These are phyloP conservation scores for Acrocephalus arundinaceus DNA, from an alignment of 2,113 vertebrate genomes.

Conservation along the genomic window DNA sequence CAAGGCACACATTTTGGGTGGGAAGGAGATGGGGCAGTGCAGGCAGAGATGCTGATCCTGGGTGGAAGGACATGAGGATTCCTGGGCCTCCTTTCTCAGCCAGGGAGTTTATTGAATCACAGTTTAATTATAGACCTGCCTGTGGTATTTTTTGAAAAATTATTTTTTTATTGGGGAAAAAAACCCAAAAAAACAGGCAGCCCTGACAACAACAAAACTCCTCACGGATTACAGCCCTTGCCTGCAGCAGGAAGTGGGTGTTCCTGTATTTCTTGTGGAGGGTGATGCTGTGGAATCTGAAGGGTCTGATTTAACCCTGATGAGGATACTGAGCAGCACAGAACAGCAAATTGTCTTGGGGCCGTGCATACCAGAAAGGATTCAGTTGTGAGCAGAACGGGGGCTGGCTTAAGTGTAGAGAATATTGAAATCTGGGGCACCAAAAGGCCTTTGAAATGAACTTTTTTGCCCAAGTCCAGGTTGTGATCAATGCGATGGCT, in stretches of 20 bases:
- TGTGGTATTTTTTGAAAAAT: background rate
- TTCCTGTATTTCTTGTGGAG: background rate
- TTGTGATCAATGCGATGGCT: slow-evolving; percentile 35
- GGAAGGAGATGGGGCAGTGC: background rate
- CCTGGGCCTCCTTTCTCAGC: background rate
- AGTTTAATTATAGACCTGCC: background rate
- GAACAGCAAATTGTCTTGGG: background rate
- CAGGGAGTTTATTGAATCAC: background rate
- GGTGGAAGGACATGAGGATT: too few species aligned
- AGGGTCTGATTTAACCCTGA: background rate
- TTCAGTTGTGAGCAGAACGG: background rate
- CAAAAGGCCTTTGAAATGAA: slow-evolving; percentile 20
- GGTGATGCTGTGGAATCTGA: accelerated
- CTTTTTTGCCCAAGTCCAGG: slow-evolving; percentile 11
- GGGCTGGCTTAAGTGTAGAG: background rate
- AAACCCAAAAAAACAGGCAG: background rate
- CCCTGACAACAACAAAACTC: background rate
- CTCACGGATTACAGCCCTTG: background rate
- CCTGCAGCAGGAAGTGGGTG: background rate
- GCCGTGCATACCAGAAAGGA: background rate
- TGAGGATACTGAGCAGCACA: background rate
- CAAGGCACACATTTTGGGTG: accelerated
- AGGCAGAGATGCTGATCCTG: accelerated
- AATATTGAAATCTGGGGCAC: background rate
- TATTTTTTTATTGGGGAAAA: background rate